phyloP scores from a whole-genome alignment of 2,888 invertebrate genomes.

The Hecatera dysodea region DNA sequence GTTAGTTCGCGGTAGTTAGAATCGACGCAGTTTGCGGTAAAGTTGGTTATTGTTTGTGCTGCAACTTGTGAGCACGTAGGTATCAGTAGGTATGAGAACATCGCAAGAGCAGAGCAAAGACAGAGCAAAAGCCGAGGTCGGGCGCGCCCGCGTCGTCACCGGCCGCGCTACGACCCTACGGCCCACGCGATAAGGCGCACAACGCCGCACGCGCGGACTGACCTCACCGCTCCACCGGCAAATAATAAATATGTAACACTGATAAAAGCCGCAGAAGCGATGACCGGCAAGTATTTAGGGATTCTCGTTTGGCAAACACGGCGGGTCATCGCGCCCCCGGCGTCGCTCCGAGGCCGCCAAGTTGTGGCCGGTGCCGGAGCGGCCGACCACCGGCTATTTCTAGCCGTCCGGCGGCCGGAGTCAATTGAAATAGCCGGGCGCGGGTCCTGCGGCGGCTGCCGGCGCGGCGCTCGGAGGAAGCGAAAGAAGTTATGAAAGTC shows the following conservation, averaged over 20 bases:
- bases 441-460: conserved; percentile 56
- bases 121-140: conserved; percentile 84
- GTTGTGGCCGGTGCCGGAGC: conserved; percentile 72
- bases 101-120: conserved; percentile 88
- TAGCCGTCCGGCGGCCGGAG: conserved; percentile 69
- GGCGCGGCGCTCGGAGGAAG: conserved; percentile 55
- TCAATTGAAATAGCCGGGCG: conserved; percentile 66
- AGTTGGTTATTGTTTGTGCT: conserved; percentile 58
- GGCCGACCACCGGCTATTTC: conserved; percentile 77
- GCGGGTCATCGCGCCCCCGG: conserved; percentile 78
- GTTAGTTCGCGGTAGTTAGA: conserved; percentile 41
- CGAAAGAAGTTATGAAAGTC: conserved; percentile 70
- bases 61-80: conserved; percentile 53
- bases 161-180: conserved; percentile 81
- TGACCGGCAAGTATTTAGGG: conserved; percentile 88
- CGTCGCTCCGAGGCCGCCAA: conserved; percentile 71
- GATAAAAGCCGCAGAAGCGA: conserved; percentile 89
- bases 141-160: conserved; percentile 75
- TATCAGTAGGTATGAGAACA: conserved; percentile 73
- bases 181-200: conserved; percentile 87
- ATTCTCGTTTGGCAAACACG: conserved; percentile 83
- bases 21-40: conserved; percentile 44
- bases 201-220: conserved; percentile 84
- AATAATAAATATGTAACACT: conserved; percentile 91
- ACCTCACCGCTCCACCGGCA: conserved; percentile 88